These are phyloP conservation scores for Cricetomys ansorgei DNA, from an alignment of 2,113 vertebrate species.

Conservation along the genomic window DNA sequence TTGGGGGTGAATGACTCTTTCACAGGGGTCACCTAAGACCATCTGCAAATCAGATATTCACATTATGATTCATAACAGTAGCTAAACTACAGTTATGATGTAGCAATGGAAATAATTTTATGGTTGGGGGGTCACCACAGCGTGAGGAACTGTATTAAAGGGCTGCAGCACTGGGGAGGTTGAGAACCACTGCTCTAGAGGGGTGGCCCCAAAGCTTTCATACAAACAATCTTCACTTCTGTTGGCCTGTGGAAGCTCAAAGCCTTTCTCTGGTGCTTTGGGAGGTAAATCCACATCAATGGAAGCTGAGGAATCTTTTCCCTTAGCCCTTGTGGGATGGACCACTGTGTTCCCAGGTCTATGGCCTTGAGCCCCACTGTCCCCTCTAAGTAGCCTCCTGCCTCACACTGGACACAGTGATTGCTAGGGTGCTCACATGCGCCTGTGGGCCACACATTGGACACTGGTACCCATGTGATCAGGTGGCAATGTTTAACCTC, in stretches of 20 bases:
- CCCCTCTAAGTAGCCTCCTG: not conserved
- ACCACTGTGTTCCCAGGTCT: rapidly evolving
- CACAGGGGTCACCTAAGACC: not conserved
- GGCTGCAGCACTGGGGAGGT: too few relatives aligned
- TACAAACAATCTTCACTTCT: not conserved
- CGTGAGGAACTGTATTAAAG: too few relatives aligned
- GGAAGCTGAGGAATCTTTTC: not conserved
- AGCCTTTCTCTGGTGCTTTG: not conserved
- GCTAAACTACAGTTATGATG: too few relatives aligned
- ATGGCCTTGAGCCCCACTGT: not conserved
- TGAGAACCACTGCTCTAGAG: too few relatives aligned
- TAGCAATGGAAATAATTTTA: too few relatives aligned
- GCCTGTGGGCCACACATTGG: rapidly evolving
- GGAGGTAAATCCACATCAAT: not conserved
- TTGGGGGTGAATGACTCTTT: too few relatives aligned
- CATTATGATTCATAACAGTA: too few relatives aligned
- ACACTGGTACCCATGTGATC: rapidly evolving
- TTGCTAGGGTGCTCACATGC: not conserved
- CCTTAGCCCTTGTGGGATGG: not conserved
- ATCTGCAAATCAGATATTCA: too few relatives aligned
- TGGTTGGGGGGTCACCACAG: too few relatives aligned
- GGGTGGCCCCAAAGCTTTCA: too few relatives aligned
- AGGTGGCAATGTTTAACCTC: not conserved
- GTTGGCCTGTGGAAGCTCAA: not conserved
- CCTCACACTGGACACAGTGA: not conserved